These are phyloP conservation scores for Trichomycterus rosablanca DNA, from an alignment of 2,113 vertebrate species.

Conservation along the genomic window DNA sequence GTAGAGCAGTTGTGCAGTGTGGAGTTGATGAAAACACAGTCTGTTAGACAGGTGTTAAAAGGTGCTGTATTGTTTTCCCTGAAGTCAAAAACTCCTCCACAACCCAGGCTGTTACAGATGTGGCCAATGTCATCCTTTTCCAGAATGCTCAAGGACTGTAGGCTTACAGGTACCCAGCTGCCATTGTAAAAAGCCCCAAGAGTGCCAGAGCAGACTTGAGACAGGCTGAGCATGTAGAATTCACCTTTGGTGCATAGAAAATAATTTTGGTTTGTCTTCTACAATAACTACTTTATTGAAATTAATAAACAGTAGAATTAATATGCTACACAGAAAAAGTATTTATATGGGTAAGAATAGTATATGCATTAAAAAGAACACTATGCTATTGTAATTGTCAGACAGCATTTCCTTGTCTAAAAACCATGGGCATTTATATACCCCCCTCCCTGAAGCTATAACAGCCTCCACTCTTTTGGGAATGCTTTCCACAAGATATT, in stretches of 20 bases:
- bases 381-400: no score
- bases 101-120: slow-evolving; percentile 36
- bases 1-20: slow-evolving; percentile 40
- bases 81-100: slow-evolving; percentile 14
- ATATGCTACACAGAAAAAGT: no score
- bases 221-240: slow-evolving; percentile 11
- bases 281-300: not conserved
- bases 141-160: slow-evolving; percentile 5
- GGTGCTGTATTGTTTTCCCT: not conserved
- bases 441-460: no score
- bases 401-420: no score
- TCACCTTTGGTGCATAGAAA: slow-evolving; percentile 18
- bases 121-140: not conserved
- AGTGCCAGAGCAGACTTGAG: slow-evolving; percentile 29
- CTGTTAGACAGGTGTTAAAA: slow-evolving; percentile 28
- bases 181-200: slow-evolving; percentile 3
- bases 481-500: no score
- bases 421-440: no score
- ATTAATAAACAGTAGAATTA: not conserved
- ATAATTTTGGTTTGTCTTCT: not conserved
- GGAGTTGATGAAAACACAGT: slow-evolving; percentile 29
- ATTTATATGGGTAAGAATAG: no score
- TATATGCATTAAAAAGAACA: no score
- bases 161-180: slow-evolving; percentile 14
- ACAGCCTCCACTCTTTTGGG: no score